These are phyloP conservation scores for Colletes collaris DNA, from an alignment of 2,888 invertebrate species.

Conservation along the genomic window DNA sequence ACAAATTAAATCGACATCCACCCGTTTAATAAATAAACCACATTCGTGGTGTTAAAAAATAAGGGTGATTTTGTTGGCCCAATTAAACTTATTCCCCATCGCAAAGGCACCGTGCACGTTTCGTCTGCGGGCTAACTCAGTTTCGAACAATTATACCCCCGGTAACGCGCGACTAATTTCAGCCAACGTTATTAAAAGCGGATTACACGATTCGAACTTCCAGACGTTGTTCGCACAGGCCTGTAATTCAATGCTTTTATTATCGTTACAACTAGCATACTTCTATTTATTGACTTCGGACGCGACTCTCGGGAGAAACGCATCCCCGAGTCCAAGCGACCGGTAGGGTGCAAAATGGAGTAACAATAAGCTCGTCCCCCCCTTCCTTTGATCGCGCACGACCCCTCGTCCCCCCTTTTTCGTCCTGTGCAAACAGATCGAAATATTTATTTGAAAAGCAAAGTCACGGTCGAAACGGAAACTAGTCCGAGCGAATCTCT, in stretches of 20 bases:
- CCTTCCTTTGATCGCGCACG: constrained; percentile 25
- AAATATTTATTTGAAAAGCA: constrained; percentile 56
- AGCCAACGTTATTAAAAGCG: constrained; percentile 1
- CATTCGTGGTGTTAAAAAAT: too few species aligned
- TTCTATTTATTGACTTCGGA: constrained; percentile 37
- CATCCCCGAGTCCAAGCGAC: constrained; percentile 18
- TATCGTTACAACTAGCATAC: constrained; percentile 17
- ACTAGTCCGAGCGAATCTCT: constrained; percentile 8
- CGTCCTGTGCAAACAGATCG: constrained; percentile 53
- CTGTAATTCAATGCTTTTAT: constrained; percentile 18
- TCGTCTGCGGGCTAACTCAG: too few species aligned
- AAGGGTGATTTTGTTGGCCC: too few species aligned
- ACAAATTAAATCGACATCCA: too few species aligned
- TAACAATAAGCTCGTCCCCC: constrained; percentile 45
- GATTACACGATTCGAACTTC: constrained; percentile 17
- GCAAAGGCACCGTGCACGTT: too few species aligned
- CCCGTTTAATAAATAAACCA: too few species aligned
- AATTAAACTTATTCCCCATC: too few species aligned
- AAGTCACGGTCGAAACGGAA: constrained; percentile 15
- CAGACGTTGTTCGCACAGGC: too few species aligned
- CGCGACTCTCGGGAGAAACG: constrained; percentile 29
- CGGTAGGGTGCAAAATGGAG: constrained; percentile 36
- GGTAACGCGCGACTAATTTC: too few species aligned
- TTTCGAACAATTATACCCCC: too few species aligned
- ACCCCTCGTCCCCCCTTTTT: constrained; percentile 27